These are phyloP conservation scores for Bucco capensis DNA, from an alignment of 2,113 vertebrate genomes.

Conservation along the genomic window DNA sequence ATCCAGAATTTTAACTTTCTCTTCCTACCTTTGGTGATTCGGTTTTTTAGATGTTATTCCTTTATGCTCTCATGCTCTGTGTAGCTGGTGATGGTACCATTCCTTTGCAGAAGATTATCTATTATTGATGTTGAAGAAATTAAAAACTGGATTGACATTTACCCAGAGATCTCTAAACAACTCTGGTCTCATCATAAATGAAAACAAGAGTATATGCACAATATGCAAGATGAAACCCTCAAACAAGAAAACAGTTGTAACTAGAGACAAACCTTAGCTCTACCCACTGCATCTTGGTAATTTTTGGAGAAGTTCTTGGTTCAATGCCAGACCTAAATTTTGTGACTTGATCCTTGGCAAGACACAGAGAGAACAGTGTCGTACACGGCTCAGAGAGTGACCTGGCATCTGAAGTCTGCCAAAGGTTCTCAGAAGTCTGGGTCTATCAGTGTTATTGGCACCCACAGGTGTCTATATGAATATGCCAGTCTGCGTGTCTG, in stretches of 20 bases:
- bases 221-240: background rate
- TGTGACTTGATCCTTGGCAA: background rate
- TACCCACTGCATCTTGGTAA: background rate
- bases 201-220: background rate
- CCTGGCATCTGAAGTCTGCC: background rate
- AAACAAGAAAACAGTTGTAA: background rate
- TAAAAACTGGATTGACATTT: background rate
- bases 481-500: background rate
- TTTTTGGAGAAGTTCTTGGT: background rate
- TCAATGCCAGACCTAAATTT: background rate
- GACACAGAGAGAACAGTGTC: background rate
- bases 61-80: background rate
- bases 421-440: slow-evolving; percentile 18
- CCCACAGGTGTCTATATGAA: slow-evolving; percentile 30
- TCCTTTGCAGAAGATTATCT: background rate
- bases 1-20: background rate
- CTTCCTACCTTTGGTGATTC: background rate
- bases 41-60: background rate
- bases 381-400: background rate
- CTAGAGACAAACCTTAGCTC: background rate
- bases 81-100: background rate
- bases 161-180: background rate
- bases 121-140: background rate
- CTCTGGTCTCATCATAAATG: background rate
- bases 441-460: slow-evolving; percentile 32